Conservation (phyloP, 2,797 vertebrate species). For the Staurois parvus region DNA sequence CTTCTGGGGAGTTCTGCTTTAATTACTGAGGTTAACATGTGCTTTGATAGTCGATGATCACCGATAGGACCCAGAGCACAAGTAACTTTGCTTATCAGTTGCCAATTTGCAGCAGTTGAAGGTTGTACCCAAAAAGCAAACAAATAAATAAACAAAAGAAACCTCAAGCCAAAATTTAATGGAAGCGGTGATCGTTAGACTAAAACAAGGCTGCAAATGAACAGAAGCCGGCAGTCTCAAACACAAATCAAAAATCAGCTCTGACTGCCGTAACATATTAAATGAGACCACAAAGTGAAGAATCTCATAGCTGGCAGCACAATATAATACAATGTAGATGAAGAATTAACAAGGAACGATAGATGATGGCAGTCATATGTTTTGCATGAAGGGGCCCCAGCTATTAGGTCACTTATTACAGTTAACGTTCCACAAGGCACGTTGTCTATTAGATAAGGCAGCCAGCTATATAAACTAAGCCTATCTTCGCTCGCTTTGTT, state of each 20-base stretch:
- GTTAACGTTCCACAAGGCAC: neutral
- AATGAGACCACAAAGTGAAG: neutral
- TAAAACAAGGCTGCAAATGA: neutral
- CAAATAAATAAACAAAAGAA: too few relatives aligned
- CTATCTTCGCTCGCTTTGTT: neutral
- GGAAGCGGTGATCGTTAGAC: neutral
- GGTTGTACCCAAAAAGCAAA: too few relatives aligned
- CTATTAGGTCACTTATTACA: slow-evolving; percentile 21
- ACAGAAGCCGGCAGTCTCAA: neutral
- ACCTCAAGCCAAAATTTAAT: neutral
- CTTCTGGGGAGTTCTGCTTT: too few relatives aligned
- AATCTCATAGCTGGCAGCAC: neutral
- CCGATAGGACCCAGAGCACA: too few relatives aligned
- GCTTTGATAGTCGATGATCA: too few relatives aligned
- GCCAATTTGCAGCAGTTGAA: too few relatives aligned
- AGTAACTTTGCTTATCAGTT: too few relatives aligned
- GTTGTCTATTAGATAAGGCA: neutral
- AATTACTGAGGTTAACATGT: too few relatives aligned
- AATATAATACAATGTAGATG: neutral
- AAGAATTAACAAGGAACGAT: slow-evolving; percentile 2
- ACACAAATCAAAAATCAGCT: neutral
- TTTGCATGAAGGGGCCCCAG: neutral
- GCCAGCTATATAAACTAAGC: neutral
- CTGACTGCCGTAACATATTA: neutral
- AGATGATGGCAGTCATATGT: neutral